phyloP scores from a whole-genome alignment of 2,888 invertebrate species.

The Scaptomyza parva region DNA sequence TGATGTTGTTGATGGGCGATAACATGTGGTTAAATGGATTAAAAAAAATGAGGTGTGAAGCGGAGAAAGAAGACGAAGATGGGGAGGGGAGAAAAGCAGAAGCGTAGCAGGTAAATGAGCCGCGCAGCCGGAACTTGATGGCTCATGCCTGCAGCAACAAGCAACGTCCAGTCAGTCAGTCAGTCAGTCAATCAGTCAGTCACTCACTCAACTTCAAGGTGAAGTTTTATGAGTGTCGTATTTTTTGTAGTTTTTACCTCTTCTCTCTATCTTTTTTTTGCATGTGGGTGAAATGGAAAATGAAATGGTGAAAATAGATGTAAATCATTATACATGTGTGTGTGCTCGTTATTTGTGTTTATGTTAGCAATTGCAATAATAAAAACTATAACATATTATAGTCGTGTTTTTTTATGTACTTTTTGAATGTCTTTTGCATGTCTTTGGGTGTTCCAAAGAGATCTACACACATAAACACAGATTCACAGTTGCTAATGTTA shows the following conservation, averaged over 20 bases:
- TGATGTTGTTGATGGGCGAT: constrained; percentile 62
- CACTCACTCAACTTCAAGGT: constrained; percentile 59
- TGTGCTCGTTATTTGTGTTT: constrained; percentile 20
- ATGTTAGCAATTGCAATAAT: constrained; percentile 38
- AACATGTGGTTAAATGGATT: constrained; percentile 77
- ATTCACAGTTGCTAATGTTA: constrained; percentile 18
- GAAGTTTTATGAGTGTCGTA: constrained; percentile 61
- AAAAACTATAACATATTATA: constrained; percentile 43
- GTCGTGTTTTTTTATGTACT: constrained; percentile 48
- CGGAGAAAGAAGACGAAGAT: constrained; percentile 9
- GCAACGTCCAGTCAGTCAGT: constrained; percentile 18
- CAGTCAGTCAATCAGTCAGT: constrained; percentile 6
- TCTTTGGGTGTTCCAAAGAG: not conserved
- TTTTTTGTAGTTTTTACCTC: constrained; percentile 18
- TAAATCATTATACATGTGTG: constrained; percentile 7
- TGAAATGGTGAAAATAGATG: constrained; percentile 35
- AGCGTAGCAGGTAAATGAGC: constrained; percentile 60
- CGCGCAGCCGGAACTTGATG: constrained; percentile 71
- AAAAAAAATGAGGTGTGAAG: constrained; percentile 52
- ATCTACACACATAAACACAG: not conserved
- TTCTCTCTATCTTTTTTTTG: constrained; percentile 55
- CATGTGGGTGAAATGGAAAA: constrained; percentile 71
- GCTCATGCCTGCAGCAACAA: constrained; percentile 25
- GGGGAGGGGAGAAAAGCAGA: constrained; percentile 31
- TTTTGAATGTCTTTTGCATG: constrained; percentile 31